Evolutionary conservation across 2,888 invertebrate species (phyloP).

Genomic region (Drosophila merina): DNA sequence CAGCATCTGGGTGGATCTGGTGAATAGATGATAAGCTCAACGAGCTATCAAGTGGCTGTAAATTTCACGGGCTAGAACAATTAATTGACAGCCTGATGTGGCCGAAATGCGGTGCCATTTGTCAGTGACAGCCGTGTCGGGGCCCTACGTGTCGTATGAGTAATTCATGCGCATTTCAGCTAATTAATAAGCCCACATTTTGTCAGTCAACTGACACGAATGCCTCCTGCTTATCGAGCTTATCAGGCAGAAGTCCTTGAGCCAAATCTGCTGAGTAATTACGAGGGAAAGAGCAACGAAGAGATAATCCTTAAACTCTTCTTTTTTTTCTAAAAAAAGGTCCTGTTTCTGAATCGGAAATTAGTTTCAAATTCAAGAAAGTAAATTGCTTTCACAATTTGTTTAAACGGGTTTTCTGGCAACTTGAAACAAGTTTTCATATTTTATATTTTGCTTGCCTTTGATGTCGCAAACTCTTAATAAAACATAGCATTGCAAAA

Average conservation of each 20-base stretch:
- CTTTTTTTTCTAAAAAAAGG: background rate
- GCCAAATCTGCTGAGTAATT: background rate
- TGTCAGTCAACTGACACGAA: constrained; percentile 21
- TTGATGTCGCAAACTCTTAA: background rate
- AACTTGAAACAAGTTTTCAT: constrained; percentile 1
- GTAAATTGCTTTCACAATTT: background rate
- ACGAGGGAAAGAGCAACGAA: background rate
- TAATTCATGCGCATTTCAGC: constrained; percentile 60
- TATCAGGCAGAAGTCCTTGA: background rate
- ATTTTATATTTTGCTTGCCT: background rate
- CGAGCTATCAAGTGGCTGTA: constrained; percentile 34
- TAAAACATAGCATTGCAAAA: background rate
- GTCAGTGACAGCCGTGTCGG: constrained; percentile 18
- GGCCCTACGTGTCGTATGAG: constrained; percentile 48
- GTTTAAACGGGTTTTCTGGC: background rate
- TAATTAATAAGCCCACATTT: constrained; percentile 63
- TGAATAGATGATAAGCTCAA: constrained; percentile 25
- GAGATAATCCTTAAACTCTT: constrained; percentile 21
- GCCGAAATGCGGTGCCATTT: constrained; percentile 51
- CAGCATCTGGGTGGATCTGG: constrained; percentile 27
- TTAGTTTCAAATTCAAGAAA: background rate
- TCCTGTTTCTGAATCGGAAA: background rate
- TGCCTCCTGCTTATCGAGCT: constrained; percentile 24
- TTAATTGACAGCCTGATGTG: constrained; percentile 58
- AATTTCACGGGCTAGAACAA: constrained; percentile 40